These are phyloP conservation scores for Sarcophaga variegata DNA, from an alignment of 2,888 invertebrate species.

Conservation along the genomic window DNA sequence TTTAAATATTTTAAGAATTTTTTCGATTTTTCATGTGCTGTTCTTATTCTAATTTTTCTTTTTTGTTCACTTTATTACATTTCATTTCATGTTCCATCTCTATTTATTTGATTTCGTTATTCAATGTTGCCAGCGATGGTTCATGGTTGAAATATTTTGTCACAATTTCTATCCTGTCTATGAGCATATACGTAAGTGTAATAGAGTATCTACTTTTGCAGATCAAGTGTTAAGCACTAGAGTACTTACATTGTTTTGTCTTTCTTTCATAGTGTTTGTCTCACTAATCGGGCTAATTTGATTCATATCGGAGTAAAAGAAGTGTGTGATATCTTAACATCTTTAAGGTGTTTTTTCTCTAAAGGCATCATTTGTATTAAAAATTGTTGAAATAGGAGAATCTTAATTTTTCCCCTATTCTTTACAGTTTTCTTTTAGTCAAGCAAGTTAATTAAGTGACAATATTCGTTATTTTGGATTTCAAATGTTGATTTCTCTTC, in stretches of 20 bases:
- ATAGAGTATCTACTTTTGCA: not conserved
- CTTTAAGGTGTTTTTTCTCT: slow-evolving; percentile 45
- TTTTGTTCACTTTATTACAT: slow-evolving; percentile 57
- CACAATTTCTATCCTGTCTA: not conserved
- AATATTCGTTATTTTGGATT: slow-evolving; percentile 47
- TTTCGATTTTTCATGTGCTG: slow-evolving; percentile 42
- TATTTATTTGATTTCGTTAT: not conserved
- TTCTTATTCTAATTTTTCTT: slow-evolving; percentile 41
- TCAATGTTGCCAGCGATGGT: slow-evolving; percentile 18
- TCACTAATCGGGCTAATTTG: slow-evolving; percentile 61
- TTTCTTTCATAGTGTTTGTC: slow-evolving; percentile 23
- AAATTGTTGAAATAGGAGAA: slow-evolving; percentile 47
- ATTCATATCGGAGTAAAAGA: slow-evolving; percentile 31
- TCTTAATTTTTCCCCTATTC: not conserved
- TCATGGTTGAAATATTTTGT: slow-evolving; percentile 51
- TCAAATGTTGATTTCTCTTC: slow-evolving; percentile 36
- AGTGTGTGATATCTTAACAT: slow-evolving; percentile 29
- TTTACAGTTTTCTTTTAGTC: not conserved
- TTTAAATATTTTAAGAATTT: slow-evolving; percentile 15
- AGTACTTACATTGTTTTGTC: slow-evolving; percentile 56
- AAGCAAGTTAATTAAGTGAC: slow-evolving; percentile 66
- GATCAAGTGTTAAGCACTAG: slow-evolving; percentile 59
- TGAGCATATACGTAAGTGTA: not conserved
- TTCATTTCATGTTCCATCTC: not conserved
- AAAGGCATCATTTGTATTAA: slow-evolving; percentile 22